phyloP scores from a whole-genome alignment of 2,113 vertebrate species.

The Chunga burmeisteri region DNA sequence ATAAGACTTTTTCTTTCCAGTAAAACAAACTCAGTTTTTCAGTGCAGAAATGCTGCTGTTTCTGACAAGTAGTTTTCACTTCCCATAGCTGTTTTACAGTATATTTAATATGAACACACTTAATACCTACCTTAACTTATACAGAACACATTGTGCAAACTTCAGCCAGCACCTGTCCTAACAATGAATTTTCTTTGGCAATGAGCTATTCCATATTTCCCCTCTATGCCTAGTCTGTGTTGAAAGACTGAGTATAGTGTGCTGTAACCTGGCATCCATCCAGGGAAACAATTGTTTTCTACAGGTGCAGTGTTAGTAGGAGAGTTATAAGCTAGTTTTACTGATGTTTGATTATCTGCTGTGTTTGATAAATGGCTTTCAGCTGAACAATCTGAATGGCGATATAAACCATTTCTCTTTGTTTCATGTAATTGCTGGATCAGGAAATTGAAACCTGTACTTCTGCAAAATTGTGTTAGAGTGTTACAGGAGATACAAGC shows the following conservation, averaged over 20 bases:
- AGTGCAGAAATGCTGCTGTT: not conserved
- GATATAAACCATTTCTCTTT: constrained; percentile 20
- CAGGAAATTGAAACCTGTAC: constrained; percentile 11
- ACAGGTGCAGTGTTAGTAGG: not conserved
- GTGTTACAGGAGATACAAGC: not conserved
- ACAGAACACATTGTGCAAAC: not conserved
- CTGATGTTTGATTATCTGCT: constrained; percentile 29
- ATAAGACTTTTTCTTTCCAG: not conserved
- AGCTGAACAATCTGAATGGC: not conserved
- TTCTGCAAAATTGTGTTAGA: not conserved
- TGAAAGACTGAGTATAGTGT: not conserved
- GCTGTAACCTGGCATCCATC: not conserved
- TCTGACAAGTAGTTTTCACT: not conserved
- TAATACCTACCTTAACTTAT: not conserved
- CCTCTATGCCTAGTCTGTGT: not conserved
- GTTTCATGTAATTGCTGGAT: not conserved
- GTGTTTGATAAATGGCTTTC: constrained; percentile 42
- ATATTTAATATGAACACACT: not conserved
- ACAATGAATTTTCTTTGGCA: not conserved
- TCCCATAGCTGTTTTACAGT: not conserved
- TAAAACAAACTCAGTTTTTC: not conserved
- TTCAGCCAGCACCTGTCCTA: not conserved
- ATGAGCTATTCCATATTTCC: not conserved
- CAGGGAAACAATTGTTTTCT: not conserved
- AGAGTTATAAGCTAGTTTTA: constrained; percentile 2